A percentile compares a stretch with the other conserved stretches of the same genome.
These are phyloP conservation scores for Ephydatia muelleri DNA, from an alignment of 37 sponge, comb jelly and placozoan species.

Conservation along the genomic window DNA sequence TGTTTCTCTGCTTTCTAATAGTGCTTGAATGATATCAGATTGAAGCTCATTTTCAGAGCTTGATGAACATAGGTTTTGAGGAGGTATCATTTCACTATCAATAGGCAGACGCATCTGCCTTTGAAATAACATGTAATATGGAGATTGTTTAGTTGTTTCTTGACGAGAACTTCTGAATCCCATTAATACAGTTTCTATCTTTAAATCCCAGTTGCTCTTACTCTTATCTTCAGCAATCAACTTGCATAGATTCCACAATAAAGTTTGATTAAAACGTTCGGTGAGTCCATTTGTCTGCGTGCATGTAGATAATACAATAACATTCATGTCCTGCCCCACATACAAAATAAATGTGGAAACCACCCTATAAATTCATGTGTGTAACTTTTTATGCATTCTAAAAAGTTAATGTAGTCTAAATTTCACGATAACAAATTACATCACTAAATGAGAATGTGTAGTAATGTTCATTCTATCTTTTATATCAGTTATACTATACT, in stretches of 20 bases:
- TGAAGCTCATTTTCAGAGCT: not conserved
- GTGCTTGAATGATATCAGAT: not conserved
- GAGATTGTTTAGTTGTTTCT: too few species aligned
- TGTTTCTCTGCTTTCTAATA: slow-evolving; percentile 6
- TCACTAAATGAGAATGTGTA: too few species aligned
- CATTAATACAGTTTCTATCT: slow-evolving; percentile 29
- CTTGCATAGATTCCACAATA: not conserved
- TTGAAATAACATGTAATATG: too few species aligned
- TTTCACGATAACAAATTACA: too few species aligned
- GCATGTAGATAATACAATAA: not conserved
- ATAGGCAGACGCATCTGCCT: too few species aligned
- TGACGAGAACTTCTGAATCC: slow-evolving; percentile 23
- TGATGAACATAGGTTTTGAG: not conserved
- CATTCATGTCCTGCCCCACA: too few species aligned
- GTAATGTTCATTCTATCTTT: too few species aligned
- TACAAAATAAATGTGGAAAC: too few species aligned
- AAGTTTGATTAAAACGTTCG: slow-evolving; percentile 19
- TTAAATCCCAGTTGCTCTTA: slow-evolving; percentile 12
- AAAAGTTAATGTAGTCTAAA: too few species aligned
- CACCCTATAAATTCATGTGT: too few species aligned
- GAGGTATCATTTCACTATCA: not conserved
- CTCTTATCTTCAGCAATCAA: slow-evolving; percentile 6
- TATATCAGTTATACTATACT: too few species aligned
- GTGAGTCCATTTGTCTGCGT: slow-evolving; percentile 22
- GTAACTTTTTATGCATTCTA: too few species aligned